These are phyloP conservation scores for Zootoca vivipara DNA, from an alignment of 2,113 vertebrate genomes.

Conservation along the genomic window DNA sequence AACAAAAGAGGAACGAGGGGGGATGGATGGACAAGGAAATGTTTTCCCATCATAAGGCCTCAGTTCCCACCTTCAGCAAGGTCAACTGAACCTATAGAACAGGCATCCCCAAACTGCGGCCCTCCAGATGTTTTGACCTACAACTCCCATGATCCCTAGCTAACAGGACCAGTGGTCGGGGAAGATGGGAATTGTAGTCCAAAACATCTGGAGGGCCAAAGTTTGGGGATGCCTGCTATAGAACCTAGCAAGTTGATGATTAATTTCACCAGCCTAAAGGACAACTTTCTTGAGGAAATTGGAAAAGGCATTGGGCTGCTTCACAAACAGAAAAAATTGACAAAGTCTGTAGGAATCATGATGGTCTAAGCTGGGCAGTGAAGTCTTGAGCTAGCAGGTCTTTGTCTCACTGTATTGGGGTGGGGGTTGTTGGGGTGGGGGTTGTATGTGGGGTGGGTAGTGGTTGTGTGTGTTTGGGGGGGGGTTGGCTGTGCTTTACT, in stretches of 20 bases:
- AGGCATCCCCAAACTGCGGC: no score
- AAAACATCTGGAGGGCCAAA: no score
- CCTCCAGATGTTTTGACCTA: no score
- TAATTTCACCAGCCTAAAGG: constrained; percentile 25
- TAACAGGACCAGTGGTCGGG: no score
- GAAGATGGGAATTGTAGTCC: no score
- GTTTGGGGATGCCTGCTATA: no score
- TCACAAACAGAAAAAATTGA: constrained; percentile 38
- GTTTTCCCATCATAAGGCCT: neutral
- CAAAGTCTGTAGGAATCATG: constrained; percentile 28
- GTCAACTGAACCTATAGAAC: neutral
- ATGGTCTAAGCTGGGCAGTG: neutral
- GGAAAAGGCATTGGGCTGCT: constrained; percentile 35
- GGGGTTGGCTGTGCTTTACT: constrained; percentile 36
- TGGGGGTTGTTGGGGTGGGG: neutral
- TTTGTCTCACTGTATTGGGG: constrained; percentile 30
- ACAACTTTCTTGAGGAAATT: constrained; percentile 37
- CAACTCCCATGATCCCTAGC: no score
- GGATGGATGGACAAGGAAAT: neutral
- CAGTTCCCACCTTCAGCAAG: neutral
- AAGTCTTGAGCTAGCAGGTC: constrained; percentile 34
- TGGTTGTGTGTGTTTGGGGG: neutral
- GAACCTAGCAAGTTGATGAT: constrained; percentile 39
- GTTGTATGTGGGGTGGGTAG: neutral
- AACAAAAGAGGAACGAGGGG: neutral